Evolutionary conservation across 1,140 invertebrate species (phyloP).

Genomic region (Octopus bimaculoides): DNA sequence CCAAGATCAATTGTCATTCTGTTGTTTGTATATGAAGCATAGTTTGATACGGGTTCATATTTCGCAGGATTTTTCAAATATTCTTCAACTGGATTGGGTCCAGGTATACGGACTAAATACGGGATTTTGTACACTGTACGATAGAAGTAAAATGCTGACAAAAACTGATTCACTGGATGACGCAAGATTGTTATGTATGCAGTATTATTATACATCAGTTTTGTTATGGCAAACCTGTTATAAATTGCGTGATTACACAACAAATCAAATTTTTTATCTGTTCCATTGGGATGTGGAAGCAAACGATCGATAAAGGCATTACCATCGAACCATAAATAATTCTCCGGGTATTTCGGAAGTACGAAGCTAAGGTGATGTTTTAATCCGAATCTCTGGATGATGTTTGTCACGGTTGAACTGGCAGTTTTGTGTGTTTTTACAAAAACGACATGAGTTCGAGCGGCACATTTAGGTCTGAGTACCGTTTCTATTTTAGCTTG

Average conservation of each 20-base stretch:
- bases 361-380: neutral
- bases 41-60: constrained; percentile 7
- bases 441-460: neutral
- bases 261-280: constrained; percentile 31
- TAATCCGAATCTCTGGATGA: neutral
- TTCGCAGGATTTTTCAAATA: constrained; percentile 21
- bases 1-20: constrained; percentile 45
- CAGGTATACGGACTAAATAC: constrained; percentile 2
- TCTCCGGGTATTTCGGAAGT: neutral
- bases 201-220: constrained; percentile 36
- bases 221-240: constrained; percentile 25
- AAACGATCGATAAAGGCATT: neutral
- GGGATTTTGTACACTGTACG: constrained; percentile 17
- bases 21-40: constrained; percentile 32
- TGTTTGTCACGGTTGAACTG: neutral
- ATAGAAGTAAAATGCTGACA: constrained; percentile 40
- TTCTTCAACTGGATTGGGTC: constrained; percentile 6
- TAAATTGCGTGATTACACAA: constrained; percentile 40
- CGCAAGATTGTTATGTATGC: constrained; percentile 39
- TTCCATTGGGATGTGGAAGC: neutral
- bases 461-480: neutral
- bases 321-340: neutral
- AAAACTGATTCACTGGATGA: constrained; percentile 42
- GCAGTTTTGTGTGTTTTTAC: constrained; percentile 4
- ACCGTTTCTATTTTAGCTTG: no score